Conservation (phyloP, 2,888 invertebrate species). For the Xylota segnis region DNA sequence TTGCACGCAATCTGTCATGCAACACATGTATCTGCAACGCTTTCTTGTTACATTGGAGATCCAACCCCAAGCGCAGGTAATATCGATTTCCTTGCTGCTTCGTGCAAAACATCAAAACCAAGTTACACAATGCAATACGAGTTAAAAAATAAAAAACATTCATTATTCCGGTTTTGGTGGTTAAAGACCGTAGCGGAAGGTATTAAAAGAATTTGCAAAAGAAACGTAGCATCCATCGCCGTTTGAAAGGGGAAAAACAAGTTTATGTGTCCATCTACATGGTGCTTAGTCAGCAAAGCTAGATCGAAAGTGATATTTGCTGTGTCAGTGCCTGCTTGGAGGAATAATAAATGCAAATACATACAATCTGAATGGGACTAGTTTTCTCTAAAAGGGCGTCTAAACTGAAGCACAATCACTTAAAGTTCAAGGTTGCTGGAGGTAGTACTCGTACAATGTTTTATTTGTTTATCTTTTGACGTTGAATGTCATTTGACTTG, state of each 20-base stretch:
- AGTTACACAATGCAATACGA: slow-evolving; percentile 19
- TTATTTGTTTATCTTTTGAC: no score
- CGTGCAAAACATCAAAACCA: slow-evolving; percentile 8
- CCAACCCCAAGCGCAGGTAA: background rate
- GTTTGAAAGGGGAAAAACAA: no score
- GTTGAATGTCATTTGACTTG: no score
- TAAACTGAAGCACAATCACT: no score
- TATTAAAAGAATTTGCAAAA: background rate
- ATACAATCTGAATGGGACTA: background rate
- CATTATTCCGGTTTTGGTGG: slow-evolving; percentile 23
- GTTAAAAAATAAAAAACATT: background rate
- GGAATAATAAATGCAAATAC: background rate
- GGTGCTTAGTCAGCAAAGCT: slow-evolving; percentile 5
- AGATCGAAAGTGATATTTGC: slow-evolving; percentile 17
- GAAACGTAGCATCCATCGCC: background rate
- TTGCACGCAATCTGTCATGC: background rate
- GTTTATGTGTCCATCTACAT: no score
- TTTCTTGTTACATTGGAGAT: background rate
- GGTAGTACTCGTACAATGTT: no score
- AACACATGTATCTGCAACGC: slow-evolving; percentile 3
- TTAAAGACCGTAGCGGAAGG: slow-evolving; percentile 1
- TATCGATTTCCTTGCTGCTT: background rate
- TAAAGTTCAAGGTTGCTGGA: no score
- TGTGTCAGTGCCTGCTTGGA: background rate
- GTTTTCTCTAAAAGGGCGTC: no score